Evolutionary conservation across 2,113 vertebrate genomes (phyloP).

Genomic region (Acinonyx jubatus): DNA sequence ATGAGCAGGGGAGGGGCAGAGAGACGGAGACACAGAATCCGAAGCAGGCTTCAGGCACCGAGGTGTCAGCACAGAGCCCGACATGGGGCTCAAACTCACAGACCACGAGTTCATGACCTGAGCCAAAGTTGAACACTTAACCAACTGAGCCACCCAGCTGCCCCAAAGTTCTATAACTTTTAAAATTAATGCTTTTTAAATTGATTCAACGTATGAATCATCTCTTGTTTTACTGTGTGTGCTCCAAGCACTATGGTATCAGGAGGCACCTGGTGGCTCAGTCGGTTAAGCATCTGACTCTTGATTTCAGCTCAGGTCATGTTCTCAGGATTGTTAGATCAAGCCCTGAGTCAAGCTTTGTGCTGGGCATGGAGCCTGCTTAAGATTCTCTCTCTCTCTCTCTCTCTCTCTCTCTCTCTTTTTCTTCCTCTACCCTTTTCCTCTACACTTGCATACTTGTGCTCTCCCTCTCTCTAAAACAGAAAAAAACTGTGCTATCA

Average conservation of each 20-base stretch:
- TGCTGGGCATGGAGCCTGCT: neutral
- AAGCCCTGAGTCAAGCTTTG: neutral
- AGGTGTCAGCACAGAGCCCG: too few species aligned
- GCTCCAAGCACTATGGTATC: neutral
- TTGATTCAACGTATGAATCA: neutral
- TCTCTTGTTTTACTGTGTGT: neutral
- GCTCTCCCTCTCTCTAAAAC: too few species aligned
- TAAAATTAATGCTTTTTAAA: neutral
- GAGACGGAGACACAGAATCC: too few species aligned
- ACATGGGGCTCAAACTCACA: too few species aligned
- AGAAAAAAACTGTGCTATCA: neutral
- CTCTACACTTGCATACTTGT: too few species aligned
- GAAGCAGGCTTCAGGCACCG: too few species aligned
- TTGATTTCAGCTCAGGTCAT: neutral
- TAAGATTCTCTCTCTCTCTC: neutral
- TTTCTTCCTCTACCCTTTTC: too few species aligned
- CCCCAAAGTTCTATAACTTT: neutral
- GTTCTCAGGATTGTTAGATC: neutral
- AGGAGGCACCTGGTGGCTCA: neutral
- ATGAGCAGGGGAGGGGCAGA: too few species aligned
- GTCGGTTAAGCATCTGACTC: neutral
- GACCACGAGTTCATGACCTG: too few species aligned
- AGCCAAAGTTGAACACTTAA: too few species aligned
- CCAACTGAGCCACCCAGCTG: too few species aligned
- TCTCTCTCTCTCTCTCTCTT: too few species aligned